Percentiles rank a stretch among this genome's conserved stretches.
These are phyloP conservation scores for Lepidurus apus DNA, from an alignment of 1,140 invertebrate species.

Conservation along the genomic window DNA sequence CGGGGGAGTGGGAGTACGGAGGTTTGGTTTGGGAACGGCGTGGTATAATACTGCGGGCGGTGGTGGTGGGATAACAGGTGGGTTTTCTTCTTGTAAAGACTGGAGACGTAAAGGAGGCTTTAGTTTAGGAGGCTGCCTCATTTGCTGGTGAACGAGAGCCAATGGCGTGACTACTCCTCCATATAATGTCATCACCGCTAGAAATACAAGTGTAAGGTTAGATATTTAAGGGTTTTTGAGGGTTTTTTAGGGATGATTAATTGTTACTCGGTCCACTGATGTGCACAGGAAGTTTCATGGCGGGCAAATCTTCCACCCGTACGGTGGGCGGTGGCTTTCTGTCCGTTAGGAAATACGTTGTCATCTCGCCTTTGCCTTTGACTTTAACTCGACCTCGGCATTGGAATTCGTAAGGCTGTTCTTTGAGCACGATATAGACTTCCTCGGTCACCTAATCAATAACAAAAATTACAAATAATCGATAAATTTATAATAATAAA, in stretches of 20 bases:
- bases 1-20: constrained; percentile 22
- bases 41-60: constrained; percentile 45
- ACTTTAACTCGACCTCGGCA: constrained; percentile 83
- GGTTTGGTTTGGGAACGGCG: constrained; percentile 39
- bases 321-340: constrained; percentile 55
- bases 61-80: constrained; percentile 29
- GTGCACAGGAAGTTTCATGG: constrained; percentile 34
- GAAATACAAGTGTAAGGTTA: background rate
- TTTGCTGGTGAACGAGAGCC: constrained; percentile 54
- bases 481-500: constrained; percentile 22
- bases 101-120: constrained; percentile 44
- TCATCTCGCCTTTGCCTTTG: constrained; percentile 91
- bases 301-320: constrained; percentile 51
- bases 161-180: constrained; percentile 63
- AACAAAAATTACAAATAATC: constrained; percentile 1
- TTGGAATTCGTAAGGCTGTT: constrained; percentile 67
- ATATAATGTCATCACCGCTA: constrained; percentile 45
- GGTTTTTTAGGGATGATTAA: background rate
- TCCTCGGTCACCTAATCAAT: constrained; percentile 65
- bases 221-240: background rate
- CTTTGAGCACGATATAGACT: constrained; percentile 64
- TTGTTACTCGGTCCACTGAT: background rate
- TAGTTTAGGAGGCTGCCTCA: constrained; percentile 45
- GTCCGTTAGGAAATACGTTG: constrained; percentile 80
- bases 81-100: constrained; percentile 23